These are phyloP conservation scores for Lomographa bimaculata DNA, from an alignment of 2,888 invertebrate genomes.

Conservation along the genomic window DNA sequence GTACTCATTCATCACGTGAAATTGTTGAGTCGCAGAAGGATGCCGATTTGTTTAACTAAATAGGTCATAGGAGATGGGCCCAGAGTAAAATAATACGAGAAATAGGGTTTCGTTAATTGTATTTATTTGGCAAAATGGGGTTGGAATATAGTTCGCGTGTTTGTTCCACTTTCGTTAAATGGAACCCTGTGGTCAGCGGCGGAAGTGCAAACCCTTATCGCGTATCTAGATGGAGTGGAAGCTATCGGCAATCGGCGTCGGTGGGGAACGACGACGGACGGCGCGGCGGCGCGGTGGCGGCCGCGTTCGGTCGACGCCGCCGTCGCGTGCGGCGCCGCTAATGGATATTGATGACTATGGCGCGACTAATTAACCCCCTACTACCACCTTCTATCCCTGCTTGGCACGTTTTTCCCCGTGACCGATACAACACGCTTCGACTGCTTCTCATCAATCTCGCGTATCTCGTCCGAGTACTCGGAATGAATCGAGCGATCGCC, in stretches of 20 bases:
- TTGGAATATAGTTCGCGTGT: slow-evolving; percentile 33
- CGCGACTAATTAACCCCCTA: slow-evolving; percentile 75
- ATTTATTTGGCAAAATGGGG: slow-evolving; percentile 15
- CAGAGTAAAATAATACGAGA: no score
- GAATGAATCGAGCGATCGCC: slow-evolving; percentile 48
- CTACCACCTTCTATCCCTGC: slow-evolving; percentile 55
- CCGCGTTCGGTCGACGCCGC: slow-evolving; percentile 42
- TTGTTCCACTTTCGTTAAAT: slow-evolving; percentile 43
- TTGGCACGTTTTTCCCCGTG: slow-evolving; percentile 50
- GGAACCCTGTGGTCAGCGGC: slow-evolving; percentile 46
- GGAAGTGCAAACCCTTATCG: slow-evolving; percentile 70
- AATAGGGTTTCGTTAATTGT: slow-evolving; percentile 8
- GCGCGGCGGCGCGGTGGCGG: slow-evolving; percentile 40
- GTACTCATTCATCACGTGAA: no score
- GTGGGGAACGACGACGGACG: slow-evolving; percentile 36
- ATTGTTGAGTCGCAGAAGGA: no score
- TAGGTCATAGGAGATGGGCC: no score
- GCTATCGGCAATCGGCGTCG: slow-evolving; percentile 57
- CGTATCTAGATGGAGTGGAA: slow-evolving; percentile 53
- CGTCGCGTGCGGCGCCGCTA: slow-evolving; percentile 80
- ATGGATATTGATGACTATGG: slow-evolving; percentile 81
- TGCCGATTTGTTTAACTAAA: no score
- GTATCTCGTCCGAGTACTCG: slow-evolving; percentile 51
- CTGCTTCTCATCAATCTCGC: slow-evolving; percentile 56
- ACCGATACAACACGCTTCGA: slow-evolving; percentile 49